phyloP scores from a whole-genome alignment of 1,140 invertebrate genomes.

The Drosophila watanabei region DNA sequence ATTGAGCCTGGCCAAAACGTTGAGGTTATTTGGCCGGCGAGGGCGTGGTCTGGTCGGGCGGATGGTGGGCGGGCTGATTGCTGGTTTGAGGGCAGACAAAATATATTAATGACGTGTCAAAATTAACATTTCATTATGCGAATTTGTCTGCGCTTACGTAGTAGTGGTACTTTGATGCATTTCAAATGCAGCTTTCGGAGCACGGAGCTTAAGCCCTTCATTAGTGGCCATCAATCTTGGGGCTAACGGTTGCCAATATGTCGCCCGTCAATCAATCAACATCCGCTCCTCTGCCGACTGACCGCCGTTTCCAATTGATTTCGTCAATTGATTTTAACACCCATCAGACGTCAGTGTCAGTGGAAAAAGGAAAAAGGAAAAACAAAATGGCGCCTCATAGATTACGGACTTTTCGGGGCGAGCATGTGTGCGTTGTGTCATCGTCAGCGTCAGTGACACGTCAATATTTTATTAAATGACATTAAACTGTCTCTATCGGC shows the following conservation, averaged over 20 bases:
- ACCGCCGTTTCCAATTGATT: slow-evolving; percentile 85
- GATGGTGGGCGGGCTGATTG: background rate
- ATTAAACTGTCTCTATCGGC: slow-evolving; percentile 86
- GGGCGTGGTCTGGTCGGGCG: slow-evolving; percentile 5
- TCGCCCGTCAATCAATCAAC: slow-evolving; percentile 83
- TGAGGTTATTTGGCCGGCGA: slow-evolving; percentile 33
- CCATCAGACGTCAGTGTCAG: slow-evolving; percentile 70
- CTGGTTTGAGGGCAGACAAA: slow-evolving; percentile 66
- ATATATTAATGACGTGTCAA: slow-evolving; percentile 85
- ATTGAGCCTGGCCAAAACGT: slow-evolving; percentile 51
- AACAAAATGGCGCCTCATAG: slow-evolving; percentile 77
- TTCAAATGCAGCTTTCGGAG: slow-evolving; percentile 40
- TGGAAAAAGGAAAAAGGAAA: slow-evolving; percentile 54
- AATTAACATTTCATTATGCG: slow-evolving; percentile 85
- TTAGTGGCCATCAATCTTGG: slow-evolving; percentile 69
- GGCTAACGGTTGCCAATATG: slow-evolving; percentile 64
- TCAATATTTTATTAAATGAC: slow-evolving; percentile 86
- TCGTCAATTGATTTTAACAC: slow-evolving; percentile 86
- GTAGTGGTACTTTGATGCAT: slow-evolving; percentile 26
- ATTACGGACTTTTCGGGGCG: slow-evolving; percentile 27
- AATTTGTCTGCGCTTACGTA: slow-evolving; percentile 51
- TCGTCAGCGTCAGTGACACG: slow-evolving; percentile 80
- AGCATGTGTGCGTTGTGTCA: slow-evolving; percentile 52
- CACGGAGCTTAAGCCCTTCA: slow-evolving; percentile 21
- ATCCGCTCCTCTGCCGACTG: slow-evolving; percentile 48